Evolutionary conservation across 2,797 vertebrate species (phyloP).

Genomic region (Monodelphis domestica): DNA sequence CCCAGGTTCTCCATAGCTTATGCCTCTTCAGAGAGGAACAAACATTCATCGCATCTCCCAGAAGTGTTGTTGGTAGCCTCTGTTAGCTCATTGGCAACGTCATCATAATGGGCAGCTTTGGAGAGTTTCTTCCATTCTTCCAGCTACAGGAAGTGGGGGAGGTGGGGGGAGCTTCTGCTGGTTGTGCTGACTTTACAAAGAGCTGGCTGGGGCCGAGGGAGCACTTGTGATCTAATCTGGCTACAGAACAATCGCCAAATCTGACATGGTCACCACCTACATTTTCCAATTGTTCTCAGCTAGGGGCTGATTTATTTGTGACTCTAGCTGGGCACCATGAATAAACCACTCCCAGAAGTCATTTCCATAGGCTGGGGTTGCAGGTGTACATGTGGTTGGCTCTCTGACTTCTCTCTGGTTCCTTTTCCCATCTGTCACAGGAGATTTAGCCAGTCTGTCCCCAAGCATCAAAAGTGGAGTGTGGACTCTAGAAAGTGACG

Average conservation of each 20-base stretch:
- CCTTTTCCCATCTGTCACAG: neutral
- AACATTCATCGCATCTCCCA: neutral
- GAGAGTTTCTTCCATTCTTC: neutral
- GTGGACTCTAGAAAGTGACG: neutral
- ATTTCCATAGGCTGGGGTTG: neutral
- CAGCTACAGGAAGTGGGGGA: neutral
- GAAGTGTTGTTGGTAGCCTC: neutral
- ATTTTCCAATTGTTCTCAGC: neutral
- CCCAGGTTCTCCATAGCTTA: neutral
- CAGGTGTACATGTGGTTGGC: neutral
- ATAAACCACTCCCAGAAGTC: neutral
- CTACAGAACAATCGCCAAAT: neutral
- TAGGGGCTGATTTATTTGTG: neutral
- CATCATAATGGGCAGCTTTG: neutral
- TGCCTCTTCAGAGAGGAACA: too few relatives aligned
- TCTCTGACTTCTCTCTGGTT: too few relatives aligned
- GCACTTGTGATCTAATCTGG: neutral
- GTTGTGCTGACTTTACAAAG: conserved; percentile 3
- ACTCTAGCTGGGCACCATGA: neutral
- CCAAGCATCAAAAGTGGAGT: neutral
- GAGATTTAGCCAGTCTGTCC: neutral
- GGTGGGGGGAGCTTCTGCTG: neutral
- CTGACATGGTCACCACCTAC: conserved; percentile 2
- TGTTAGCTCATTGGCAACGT: neutral
- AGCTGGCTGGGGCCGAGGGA: neutral